Base-by-base conservation (phyloP, 2,113 vertebrate genomes). In the Eurypyga helias region DNA sequence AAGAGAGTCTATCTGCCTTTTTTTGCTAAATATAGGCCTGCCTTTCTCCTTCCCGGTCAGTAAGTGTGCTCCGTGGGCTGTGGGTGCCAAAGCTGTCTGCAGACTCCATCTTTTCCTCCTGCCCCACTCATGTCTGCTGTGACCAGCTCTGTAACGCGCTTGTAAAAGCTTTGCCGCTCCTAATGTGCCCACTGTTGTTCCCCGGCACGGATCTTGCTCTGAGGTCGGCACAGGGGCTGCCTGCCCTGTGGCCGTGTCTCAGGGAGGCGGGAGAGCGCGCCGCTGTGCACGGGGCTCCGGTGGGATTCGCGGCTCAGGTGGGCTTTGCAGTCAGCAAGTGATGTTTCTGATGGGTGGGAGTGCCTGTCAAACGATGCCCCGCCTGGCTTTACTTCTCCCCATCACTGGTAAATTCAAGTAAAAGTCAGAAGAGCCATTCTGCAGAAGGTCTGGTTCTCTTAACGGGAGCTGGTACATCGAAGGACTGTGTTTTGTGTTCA, bases 121-220 rank as follows among this genome's bases (percentile, higher is more conserved):
- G 58, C 13, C 17, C 21, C 0, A 1, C 49, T 61, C 0, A 0
- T 65, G 33, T 52, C 43, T 72, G 48, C 72, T 75, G n/a, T 41
- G n/a, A 8, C 24, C 9, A 11, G 38, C 75, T 75, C 34, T 57
- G 31, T 70, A 25, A 34, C 0, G 1, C 2, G 2, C 36, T 21
- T 25, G 0, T 8, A n/a, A 26, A 66, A 51, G n/a, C 60, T 82
- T 36, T 81, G 60, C 67, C 2, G 6, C 46, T 94, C 13, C 34
- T 43, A 1, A 2, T 25, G 36, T 29, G 3, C 48, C 31, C 58
- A 12, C 48, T 34, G 26, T 36, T 1, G 0, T 13, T 75, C 31
- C 31, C 62, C 1, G 0, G 28, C 0, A 0, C 21, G 82, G 52
- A 45, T 16, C 52, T 43, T 23, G 38, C 11, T 18, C 52, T 43